A percentile compares a stretch with the other conserved stretches of the same genome.
Evolutionary conservation across 2,797 vertebrate species (phyloP).

Genomic region (Acipenser oxyrinchus): DNA sequence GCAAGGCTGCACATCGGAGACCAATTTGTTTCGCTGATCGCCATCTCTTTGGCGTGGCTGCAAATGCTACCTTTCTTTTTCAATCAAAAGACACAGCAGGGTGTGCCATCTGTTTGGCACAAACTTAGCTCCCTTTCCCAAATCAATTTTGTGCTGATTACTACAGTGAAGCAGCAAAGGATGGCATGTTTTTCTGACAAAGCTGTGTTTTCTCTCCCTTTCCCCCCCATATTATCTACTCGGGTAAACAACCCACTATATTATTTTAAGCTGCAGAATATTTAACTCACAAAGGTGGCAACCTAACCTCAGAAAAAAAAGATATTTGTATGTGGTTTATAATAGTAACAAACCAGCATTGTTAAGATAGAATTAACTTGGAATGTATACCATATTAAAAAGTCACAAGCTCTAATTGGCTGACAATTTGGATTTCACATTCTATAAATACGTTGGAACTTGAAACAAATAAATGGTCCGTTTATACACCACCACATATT

Average conservation of each 20-base stretch:
- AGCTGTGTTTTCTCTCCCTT: constrained; percentile 31
- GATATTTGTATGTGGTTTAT: no score
- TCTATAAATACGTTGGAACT: no score
- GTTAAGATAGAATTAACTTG: no score
- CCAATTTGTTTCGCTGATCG: constrained; percentile 86
- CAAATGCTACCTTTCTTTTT: constrained; percentile 89
- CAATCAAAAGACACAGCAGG: constrained; percentile 87
- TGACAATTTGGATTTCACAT: no score
- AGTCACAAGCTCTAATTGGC: no score
- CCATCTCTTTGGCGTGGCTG: constrained; percentile 82
- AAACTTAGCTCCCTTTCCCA: constrained; percentile 66
- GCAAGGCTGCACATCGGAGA: constrained; percentile 78
- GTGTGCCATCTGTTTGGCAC: constrained; percentile 87
- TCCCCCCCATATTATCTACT: constrained; percentile 9
- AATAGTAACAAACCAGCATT: no score
- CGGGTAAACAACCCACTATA: no score
- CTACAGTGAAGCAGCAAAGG: constrained; percentile 49
- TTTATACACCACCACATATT: background rate
- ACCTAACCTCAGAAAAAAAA: no score
- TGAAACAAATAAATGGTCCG: background rate
- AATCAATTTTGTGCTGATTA: constrained; percentile 67
- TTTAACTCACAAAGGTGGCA: no score
- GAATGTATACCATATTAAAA: no score
- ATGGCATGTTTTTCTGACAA: constrained; percentile 58
- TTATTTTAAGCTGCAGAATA: no score